phyloP scores from a whole-genome alignment of 1,140 invertebrate species.

The Drosophila teissieri region DNA sequence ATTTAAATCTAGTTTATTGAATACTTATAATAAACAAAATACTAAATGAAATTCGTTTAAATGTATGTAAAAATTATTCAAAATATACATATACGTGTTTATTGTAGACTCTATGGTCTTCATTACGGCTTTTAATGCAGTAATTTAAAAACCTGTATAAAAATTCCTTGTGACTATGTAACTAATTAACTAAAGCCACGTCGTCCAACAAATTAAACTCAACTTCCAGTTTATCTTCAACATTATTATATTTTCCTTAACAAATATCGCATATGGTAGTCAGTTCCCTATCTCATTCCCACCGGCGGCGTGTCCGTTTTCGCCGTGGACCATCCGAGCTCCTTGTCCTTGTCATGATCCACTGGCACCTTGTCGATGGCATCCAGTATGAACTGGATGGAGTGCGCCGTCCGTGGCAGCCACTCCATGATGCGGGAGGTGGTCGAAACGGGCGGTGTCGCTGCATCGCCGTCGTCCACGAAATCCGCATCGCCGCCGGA shows the following conservation, averaged over 20 bases:
- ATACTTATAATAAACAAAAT: too few relatives aligned
- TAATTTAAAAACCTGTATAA: background rate
- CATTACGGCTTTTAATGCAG: background rate
- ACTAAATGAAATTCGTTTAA: too few relatives aligned
- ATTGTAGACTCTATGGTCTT: background rate
- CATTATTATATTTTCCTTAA: constrained; percentile 55
- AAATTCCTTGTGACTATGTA: too few relatives aligned
- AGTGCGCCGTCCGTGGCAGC: constrained; percentile 69
- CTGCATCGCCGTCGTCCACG: constrained; percentile 65
- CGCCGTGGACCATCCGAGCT: constrained; percentile 53
- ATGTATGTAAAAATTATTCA: too few relatives aligned
- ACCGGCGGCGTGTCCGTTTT: constrained; percentile 13
- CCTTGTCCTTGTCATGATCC: constrained; percentile 51
- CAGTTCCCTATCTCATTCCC: constrained; percentile 41
- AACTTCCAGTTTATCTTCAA: constrained; percentile 14
- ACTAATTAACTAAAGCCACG: too few relatives aligned
- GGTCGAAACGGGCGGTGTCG: constrained; percentile 11
- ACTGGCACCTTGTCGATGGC: constrained; percentile 81
- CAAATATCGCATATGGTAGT: constrained; percentile 23
- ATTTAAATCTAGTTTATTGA: too few relatives aligned
- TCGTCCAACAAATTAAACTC: background rate
- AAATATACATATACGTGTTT: too few relatives aligned
- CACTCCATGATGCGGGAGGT: constrained; percentile 63
- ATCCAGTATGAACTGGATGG: constrained; percentile 78
- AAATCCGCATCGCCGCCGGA: constrained; percentile 85